Conservation (phyloP, 2,113 vertebrate genomes). For the Hipposideros armiger region DNA sequence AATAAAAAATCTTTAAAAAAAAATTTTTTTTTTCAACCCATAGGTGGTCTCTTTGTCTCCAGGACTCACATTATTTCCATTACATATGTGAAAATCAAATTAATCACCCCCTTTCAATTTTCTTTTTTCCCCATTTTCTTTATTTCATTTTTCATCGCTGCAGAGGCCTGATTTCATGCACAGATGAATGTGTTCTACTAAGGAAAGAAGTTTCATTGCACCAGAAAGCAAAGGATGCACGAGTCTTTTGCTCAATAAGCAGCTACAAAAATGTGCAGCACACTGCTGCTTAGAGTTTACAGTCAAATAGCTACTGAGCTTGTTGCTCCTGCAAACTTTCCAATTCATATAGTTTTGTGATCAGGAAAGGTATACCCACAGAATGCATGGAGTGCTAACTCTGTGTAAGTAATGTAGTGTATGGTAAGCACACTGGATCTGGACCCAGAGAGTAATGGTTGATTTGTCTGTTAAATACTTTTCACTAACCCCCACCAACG, state of each 20-base stretch:
- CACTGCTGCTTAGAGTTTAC: neutral
- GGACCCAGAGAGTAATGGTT: neutral
- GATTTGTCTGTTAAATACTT: neutral
- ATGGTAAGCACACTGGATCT: neutral
- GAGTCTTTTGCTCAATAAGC: neutral
- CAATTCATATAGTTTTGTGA: neutral
- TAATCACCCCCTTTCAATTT: neutral
- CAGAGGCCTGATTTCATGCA: neutral
- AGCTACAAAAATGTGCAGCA: neutral
- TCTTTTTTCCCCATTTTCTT: neutral
- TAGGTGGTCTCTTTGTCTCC: neutral
- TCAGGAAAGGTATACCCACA: neutral
- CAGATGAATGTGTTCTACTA: neutral
- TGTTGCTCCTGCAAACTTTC: neutral
- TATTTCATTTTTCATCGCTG: neutral
- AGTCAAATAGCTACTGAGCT: neutral
- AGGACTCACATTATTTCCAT: constrained; percentile 39
- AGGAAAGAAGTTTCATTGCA: neutral
- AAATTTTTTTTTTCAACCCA: neutral
- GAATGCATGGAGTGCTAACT: neutral
- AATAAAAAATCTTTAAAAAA: too few species aligned
- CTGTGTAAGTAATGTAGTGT: neutral
- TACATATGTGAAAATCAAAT: neutral
- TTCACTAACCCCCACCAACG: neutral
- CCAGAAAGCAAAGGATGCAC: neutral